Base-by-base conservation (phyloP, 2,797 vertebrate genomes). In the Ceryle rudis region DNA sequence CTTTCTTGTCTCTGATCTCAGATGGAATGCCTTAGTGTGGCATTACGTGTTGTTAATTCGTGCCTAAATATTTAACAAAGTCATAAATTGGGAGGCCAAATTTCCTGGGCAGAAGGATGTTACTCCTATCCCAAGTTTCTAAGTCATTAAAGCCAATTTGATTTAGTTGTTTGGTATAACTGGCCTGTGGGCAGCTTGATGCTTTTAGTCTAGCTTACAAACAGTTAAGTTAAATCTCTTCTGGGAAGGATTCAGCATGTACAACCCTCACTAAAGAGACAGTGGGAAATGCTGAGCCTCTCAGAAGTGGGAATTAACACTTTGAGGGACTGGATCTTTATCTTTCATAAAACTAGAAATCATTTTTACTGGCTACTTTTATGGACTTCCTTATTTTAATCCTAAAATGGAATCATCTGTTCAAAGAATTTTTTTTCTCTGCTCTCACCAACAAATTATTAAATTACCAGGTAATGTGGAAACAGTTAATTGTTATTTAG, bases 41-140 rank as follows among this genome's bases (percentile, higher is more conserved):
- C 28, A 55, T 57, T 90, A 10, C 0, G 0, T 58, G 39, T 78
- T 93, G 65, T 73, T 93, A 86, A 89, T 79, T 94, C 5, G 1
- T 79, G 47, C 70, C 60, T 90, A 86, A 90, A 89, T 94, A 84
- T 92, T 94, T 96, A 92, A 82, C 19, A 73, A 55, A 79, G 42
- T 60, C 18, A 47, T 90, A 75, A 92, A 79, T 21, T 75, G 62
- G 18, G 46, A 82, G 46, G 66, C 39, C 25, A 4, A 31, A 2
- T 81, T 88, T 94, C 54, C 86, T 72, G 54, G 33, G 22, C 55
- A 90, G 61, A 81, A 69, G 51, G 58, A 84, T 69, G 26, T 75
- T 84, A 42, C 15, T 93, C 39, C 42, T 89, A 37, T 79, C 18
- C n/a, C 29, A 65, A 73, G 20, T 70, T 92, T 82, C 66, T 66